Percentiles rank a stretch among this genome's conserved stretches.
phyloP scores from a whole-genome alignment of 2,797 vertebrate genomes.

The Danio albolineatus region DNA sequence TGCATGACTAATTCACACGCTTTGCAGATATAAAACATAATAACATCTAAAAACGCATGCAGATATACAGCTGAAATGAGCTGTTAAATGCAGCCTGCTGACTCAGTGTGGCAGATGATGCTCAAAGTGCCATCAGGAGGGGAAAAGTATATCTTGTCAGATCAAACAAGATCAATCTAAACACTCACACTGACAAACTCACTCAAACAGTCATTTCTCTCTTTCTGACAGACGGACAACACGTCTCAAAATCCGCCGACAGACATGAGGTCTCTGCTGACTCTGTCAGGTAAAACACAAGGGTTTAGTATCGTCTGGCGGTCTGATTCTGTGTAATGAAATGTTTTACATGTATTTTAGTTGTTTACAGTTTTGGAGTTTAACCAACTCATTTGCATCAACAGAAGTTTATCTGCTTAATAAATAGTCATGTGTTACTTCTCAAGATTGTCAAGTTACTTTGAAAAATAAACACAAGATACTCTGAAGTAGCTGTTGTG shows the following conservation, averaged over 20 bases:
- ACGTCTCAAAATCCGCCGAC: background rate
- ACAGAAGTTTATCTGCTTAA: background rate
- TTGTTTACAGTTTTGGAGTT: background rate
- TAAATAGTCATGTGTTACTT: too few relatives aligned
- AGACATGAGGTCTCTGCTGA: slow-evolving; percentile 23
- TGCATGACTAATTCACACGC: background rate
- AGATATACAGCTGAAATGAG: background rate
- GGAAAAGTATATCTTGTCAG: background rate
- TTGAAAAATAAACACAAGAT: background rate
- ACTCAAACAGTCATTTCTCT: background rate
- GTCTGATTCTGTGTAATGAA: background rate
- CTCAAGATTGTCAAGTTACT: too few relatives aligned
- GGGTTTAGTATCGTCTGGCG: background rate
- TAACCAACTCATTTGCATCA: background rate
- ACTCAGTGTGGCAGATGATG: background rate
- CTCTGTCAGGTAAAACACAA: slow-evolving; percentile 27
- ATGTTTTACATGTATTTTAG: background rate
- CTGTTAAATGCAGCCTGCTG: background rate
- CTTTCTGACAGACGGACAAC: background rate
- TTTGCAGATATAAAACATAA: too few relatives aligned
- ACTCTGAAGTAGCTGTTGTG: background rate
- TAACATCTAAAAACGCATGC: too few relatives aligned
- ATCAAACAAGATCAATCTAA: too few relatives aligned
- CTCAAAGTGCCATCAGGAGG: background rate
- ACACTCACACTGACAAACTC: background rate